Percentiles rank a stretch among this genome's conserved stretches.
Conservation (phyloP, 1,140 invertebrate genomes). For the Copidosoma floridanum region DNA sequence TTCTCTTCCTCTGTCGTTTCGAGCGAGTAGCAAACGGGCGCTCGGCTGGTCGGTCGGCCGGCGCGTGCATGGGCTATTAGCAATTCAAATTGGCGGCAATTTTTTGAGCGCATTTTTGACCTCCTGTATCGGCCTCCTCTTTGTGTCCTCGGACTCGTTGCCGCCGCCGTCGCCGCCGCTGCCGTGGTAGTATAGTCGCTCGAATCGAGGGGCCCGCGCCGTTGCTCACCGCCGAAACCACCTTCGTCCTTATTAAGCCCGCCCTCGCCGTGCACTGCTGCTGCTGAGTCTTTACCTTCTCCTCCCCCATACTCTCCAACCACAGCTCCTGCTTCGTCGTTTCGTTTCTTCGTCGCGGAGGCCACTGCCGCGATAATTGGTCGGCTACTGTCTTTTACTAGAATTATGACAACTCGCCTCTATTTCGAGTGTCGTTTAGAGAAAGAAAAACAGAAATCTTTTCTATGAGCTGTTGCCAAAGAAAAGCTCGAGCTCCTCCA, state of each 20-base stretch:
- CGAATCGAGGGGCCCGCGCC: background rate
- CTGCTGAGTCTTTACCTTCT: too few relatives aligned
- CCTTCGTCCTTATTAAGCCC: conserved; percentile 56
- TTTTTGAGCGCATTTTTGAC: conserved; percentile 60
- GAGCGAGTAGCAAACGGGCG: conserved; percentile 26
- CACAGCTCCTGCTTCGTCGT: conserved; percentile 12
- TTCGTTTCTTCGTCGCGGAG: conserved; percentile 24
- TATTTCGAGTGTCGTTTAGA: too few relatives aligned
- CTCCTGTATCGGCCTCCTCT: conserved; percentile 55
- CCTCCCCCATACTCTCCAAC: conserved; percentile 43
- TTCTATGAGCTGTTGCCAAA: too few relatives aligned
- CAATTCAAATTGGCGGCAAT: conserved; percentile 60
- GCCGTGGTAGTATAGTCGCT: too few relatives aligned
- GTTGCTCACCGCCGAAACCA: conserved; percentile 47
- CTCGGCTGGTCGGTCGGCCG: conserved; percentile 30
- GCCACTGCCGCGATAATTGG: conserved; percentile 14
- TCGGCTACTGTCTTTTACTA: conserved; percentile 14
- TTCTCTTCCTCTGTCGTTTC: too few relatives aligned
- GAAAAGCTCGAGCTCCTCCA: too few relatives aligned
- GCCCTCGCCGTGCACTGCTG: conserved; percentile 56
- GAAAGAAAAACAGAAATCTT: too few relatives aligned
- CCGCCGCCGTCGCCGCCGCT: conserved; percentile 4
- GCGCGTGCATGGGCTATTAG: conserved; percentile 47
- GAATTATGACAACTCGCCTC: too few relatives aligned
- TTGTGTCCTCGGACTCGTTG: conserved; percentile 37